A percentile compares a stretch with the other conserved stretches of the same genome.
Conservation (phyloP, 2,888 invertebrate genomes). For the Gari tellinella region DNA sequence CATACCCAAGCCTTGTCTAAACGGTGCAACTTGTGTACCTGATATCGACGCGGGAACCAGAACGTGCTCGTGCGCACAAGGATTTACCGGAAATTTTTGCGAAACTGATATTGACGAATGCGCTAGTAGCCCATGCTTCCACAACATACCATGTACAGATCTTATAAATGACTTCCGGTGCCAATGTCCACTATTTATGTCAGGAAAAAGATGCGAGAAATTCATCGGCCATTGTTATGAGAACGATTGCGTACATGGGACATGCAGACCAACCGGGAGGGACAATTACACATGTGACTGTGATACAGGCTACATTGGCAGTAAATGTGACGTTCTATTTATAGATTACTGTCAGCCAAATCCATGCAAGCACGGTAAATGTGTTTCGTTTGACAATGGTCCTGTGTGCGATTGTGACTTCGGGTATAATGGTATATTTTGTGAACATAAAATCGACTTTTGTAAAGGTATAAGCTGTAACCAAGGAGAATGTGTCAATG, state of each 20-base stretch:
- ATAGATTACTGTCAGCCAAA: conserved; percentile 46
- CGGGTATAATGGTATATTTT: conserved; percentile 36
- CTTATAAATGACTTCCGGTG: conserved; percentile 56
- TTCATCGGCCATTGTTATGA: conserved; percentile 53
- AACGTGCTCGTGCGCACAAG: conserved; percentile 42
- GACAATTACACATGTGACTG: conserved; percentile 58
- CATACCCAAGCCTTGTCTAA: conserved; percentile 32
- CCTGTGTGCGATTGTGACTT: conserved; percentile 41
- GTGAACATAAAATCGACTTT: conserved; percentile 33
- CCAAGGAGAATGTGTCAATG: conserved; percentile 51
- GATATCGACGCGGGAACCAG: conserved; percentile 5
- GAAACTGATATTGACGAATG: conserved; percentile 60
- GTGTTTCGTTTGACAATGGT: conserved; percentile 29
- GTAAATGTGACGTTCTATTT: conserved; percentile 39
- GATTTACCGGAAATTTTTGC: conserved; percentile 50
- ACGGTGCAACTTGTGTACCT: conserved; percentile 37
- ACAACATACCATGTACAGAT: conserved; percentile 55
- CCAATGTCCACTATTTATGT: conserved; percentile 50
- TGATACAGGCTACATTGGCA: conserved; percentile 47
- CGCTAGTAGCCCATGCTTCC: conserved; percentile 48
- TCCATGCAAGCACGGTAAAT: conserved; percentile 57
- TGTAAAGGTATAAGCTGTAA: conserved; percentile 46
- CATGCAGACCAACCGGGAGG: conserved; percentile 42
- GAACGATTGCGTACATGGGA: conserved; percentile 52
- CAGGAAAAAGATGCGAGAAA: conserved; percentile 55